phyloP scores from a whole-genome alignment of 2,888 invertebrate genomes.

The Lymantria monacha region DNA sequence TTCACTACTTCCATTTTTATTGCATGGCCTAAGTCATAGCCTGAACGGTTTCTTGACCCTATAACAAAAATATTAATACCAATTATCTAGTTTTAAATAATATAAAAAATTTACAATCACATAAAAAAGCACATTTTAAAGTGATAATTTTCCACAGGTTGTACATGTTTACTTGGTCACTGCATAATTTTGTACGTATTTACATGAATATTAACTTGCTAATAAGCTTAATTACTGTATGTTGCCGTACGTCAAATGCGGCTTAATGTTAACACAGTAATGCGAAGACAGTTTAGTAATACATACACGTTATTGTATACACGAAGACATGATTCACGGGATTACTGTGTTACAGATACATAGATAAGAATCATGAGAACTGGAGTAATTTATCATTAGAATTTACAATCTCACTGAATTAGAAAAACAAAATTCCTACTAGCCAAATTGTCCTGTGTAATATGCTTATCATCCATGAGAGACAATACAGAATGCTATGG shows the following conservation, averaged over 20 bases:
- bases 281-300: constrained; percentile 43
- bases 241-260: constrained; percentile 49
- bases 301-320: constrained; percentile 31
- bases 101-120: constrained; percentile 8
- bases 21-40: constrained; percentile 73
- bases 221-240: constrained; percentile 58
- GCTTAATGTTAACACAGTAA: constrained; percentile 56
- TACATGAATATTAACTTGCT: constrained; percentile 55
- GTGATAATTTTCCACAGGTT: constrained; percentile 66
- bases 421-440: too few relatives aligned
- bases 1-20: constrained; percentile 76
- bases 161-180: constrained; percentile 51
- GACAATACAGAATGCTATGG: too few relatives aligned
- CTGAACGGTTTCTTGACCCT: constrained; percentile 66
- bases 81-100: background rate
- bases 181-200: constrained; percentile 41
- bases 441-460: too few relatives aligned
- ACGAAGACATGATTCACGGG: constrained; percentile 42
- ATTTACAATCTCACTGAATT: background rate
- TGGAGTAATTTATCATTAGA: background rate
- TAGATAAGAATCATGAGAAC: constrained; percentile 20
- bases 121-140: constrained; percentile 55
- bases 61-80: constrained; percentile 46
- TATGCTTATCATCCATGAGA: too few relatives aligned
- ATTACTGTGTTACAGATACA: constrained; percentile 25